Base-by-base conservation (phyloP, 2,797 vertebrate genomes). In the Oreortyx pictus region DNA sequence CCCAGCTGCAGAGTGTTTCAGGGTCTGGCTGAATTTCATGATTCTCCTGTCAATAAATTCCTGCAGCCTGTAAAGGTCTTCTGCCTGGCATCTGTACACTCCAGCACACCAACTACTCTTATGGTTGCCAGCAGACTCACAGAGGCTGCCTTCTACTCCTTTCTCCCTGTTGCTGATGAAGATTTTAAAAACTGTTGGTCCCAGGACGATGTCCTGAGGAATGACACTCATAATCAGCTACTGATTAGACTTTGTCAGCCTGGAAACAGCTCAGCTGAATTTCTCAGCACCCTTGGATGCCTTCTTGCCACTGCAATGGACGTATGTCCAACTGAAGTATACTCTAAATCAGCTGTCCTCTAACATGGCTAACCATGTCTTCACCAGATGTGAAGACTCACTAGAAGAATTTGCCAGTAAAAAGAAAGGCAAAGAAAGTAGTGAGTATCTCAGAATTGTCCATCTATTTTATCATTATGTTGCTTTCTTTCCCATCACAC, bases 321-420 rank as follows among this genome's bases (percentile, higher is more conserved):
- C 9, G 31, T 5, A 1, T 10, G 39, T n/a, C 8, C 25, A 59
- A 29, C 15, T 18, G 23, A 77, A 59, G 50, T 9, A 54, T 22
- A 1, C 17, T 81, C 39, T 39, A 39, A 39, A 39, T 39, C 47
- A 54, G 0, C 9, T 4, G 0, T 82, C 68, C 23, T 24, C 6
- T 91, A 24, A 41, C 13, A 6, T 27, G 56, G 37, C 33, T 41
- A 64, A 27, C 31, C 31, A 59, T 33, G 12, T 50, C 8, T 17
- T 49, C 29, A 23, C 35, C 14, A 50, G n/a, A 9, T 23, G 6
- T 11, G 56, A 50, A 61, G 49, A 72, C 14, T 44, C 50, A 50
- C 19, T 46, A 71, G n/a, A n/a, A 64, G 43, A 39, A 37, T 44
- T 89, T 65, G 27, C 57, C 37, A 22, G 31, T 29, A 57, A 60